phyloP scores from a whole-genome alignment of 2,797 vertebrate genomes.

The Rhinichthys osculus region DNA sequence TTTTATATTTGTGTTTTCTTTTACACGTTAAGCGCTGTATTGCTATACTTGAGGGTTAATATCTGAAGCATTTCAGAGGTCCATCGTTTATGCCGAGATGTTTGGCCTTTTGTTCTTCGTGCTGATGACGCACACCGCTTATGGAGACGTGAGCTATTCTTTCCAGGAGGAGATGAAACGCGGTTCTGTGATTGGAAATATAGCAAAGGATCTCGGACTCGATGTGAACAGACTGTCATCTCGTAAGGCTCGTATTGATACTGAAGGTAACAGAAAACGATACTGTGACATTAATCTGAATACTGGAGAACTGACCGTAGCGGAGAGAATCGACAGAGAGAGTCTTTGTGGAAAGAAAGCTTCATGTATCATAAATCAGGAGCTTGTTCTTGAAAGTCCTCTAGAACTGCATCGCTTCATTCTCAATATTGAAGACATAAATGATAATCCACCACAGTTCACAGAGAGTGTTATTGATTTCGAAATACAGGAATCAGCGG shows the following conservation, averaged over 20 bases:
- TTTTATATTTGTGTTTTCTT: no score
- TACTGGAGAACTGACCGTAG: constrained; percentile 65
- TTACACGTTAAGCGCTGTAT: background rate
- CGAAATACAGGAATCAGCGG: no score
- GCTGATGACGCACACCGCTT: background rate
- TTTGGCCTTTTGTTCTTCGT: no score
- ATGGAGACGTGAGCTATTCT: constrained; percentile 72
- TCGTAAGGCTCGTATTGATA: constrained; percentile 70
- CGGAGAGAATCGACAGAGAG: constrained; percentile 73
- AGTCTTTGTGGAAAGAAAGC: constrained; percentile 60
- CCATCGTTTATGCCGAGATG: fast-evolving
- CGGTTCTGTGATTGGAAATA: constrained; percentile 73
- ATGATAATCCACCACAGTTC: no score
- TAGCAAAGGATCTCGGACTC: constrained; percentile 70
- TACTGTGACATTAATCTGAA: constrained; percentile 65
- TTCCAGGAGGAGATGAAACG: constrained; percentile 71
- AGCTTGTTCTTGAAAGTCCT: no score
- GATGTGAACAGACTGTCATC: constrained; percentile 51
- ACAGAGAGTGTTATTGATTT: no score
- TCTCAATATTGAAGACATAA: no score
- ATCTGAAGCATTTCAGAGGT: background rate
- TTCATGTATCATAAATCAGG: no score
- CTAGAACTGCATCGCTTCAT: no score
- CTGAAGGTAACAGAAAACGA: constrained; percentile 59
- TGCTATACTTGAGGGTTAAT: background rate